Percentiles rank a stretch among this genome's conserved stretches.
phyloP scores from a whole-genome alignment of 2,888 invertebrate species.

The Chaitophorus viminalis region DNA sequence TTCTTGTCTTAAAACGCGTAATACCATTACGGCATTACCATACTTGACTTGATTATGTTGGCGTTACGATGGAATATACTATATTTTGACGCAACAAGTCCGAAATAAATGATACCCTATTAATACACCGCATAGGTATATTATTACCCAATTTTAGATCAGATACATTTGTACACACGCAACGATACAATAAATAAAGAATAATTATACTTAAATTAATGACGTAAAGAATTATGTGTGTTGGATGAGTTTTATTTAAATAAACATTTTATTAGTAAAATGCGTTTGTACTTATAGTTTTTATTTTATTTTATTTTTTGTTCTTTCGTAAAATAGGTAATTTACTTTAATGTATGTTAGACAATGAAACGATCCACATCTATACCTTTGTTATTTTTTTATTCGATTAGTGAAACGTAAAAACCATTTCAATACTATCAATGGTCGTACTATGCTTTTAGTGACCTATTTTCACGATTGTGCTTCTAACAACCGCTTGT shows the following conservation, averaged over 20 bases:
- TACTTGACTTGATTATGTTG: background rate
- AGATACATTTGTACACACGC: too few relatives aligned
- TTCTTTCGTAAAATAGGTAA: conserved; percentile 11
- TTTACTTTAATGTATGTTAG: conserved; percentile 11
- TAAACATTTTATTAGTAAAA: conserved; percentile 21
- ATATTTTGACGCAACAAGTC: conserved; percentile 8
- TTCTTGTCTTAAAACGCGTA: background rate
- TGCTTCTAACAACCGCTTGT: conserved; percentile 55
- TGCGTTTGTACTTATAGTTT: conserved; percentile 50
- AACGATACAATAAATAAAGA: too few relatives aligned
- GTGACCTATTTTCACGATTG: conserved; percentile 56
- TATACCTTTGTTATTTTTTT: background rate
- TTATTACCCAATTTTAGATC: background rate
- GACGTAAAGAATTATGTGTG: background rate
- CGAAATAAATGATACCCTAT: background rate
- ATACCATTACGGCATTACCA: background rate
- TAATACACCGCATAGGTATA: background rate
- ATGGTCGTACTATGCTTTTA: conserved; percentile 60
- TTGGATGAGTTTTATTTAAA: background rate
- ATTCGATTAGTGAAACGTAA: conserved; percentile 30
- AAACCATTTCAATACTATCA: conserved; percentile 54
- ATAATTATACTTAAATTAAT: background rate
- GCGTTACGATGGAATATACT: background rate
- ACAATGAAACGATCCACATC: background rate
- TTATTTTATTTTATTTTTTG: background rate